A percentile compares a stretch with the other conserved stretches of the same genome.
Conservation (phyloP, 2,797 vertebrate genomes). For the Merluccius polli region DNA sequence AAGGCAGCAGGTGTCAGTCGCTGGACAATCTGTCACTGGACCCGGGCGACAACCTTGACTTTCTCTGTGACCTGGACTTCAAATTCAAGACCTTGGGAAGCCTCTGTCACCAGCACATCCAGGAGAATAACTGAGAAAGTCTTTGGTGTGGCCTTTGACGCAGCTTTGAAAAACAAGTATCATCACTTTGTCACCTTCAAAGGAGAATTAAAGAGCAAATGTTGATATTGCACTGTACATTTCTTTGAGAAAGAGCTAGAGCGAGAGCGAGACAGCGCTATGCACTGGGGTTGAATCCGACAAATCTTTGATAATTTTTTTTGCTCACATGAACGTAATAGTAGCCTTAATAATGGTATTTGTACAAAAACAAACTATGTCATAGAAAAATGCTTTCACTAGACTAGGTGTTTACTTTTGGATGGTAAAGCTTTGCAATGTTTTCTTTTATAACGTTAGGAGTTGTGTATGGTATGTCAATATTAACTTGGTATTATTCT, state of each 20-base stretch:
- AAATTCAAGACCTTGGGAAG: conserved; percentile 60
- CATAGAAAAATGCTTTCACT: not conserved
- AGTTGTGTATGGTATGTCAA: too few relatives aligned
- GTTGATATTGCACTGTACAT: not conserved
- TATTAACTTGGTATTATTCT: too few relatives aligned
- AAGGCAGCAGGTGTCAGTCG: conserved; percentile 40
- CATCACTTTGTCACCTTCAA: not conserved
- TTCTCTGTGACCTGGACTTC: conserved; percentile 69
- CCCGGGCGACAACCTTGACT: conserved; percentile 42
- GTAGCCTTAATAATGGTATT: not conserved
- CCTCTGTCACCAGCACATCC: conserved; percentile 36
- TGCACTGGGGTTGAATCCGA: not conserved
- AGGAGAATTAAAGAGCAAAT: not conserved
- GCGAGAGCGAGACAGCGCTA: not conserved
- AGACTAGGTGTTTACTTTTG: not conserved
- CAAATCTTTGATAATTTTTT: not conserved
- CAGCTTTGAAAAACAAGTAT: not conserved
- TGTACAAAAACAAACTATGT: not conserved
- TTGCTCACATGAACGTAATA: not conserved
- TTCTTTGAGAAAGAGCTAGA: not conserved
- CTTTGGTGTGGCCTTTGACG: conserved; percentile 27
- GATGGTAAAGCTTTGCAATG: not conserved
- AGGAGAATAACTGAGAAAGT: conserved; percentile 7
- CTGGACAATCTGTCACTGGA: conserved; percentile 58
- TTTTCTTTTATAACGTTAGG: not conserved